Evolutionary conservation across 2,113 vertebrate species (phyloP).

Genomic region (Rhinogobius similis): DNA sequence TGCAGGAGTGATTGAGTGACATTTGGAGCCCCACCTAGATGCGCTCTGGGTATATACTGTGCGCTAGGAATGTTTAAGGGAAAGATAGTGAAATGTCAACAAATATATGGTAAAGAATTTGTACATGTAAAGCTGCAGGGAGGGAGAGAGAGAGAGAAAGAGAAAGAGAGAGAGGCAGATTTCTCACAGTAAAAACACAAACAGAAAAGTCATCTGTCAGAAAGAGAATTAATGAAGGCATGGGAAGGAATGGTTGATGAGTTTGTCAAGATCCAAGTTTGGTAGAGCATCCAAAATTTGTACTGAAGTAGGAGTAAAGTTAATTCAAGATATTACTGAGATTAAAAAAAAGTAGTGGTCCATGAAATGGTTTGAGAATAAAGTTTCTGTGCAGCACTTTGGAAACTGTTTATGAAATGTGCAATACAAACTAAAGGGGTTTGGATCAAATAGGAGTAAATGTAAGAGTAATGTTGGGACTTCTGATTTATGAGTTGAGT

Average conservation of each 20-base stretch:
- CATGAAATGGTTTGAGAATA: too few species aligned
- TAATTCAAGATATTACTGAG: too few species aligned
- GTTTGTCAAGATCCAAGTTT: neutral
- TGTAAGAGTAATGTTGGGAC: too few species aligned
- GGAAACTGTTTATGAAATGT: too few species aligned
- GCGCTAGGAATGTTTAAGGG: conserved; percentile 52
- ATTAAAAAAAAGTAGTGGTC: too few species aligned
- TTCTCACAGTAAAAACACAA: conserved; percentile 5
- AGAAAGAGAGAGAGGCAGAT: too few species aligned
- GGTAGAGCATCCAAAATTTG: too few species aligned
- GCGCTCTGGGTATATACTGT: conserved; percentile 36
- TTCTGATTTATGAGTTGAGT: too few species aligned
- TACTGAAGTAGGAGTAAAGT: too few species aligned
- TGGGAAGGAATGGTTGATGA: neutral
- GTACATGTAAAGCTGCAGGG: conserved; percentile 19
- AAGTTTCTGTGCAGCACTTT: too few species aligned
- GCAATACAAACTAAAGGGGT: too few species aligned
- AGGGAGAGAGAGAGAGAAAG: conserved; percentile 2
- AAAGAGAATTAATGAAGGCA: neutral
- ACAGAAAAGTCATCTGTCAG: neutral
- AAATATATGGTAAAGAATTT: conserved; percentile 38
- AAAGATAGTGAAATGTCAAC: conserved; percentile 49
- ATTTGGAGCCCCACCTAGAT: conserved; percentile 50
- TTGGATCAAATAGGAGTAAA: too few species aligned
- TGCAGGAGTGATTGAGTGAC: conserved; percentile 73